Base-by-base conservation (phyloP, 2,113 vertebrate genomes). In the Trogon surrucura region DNA sequence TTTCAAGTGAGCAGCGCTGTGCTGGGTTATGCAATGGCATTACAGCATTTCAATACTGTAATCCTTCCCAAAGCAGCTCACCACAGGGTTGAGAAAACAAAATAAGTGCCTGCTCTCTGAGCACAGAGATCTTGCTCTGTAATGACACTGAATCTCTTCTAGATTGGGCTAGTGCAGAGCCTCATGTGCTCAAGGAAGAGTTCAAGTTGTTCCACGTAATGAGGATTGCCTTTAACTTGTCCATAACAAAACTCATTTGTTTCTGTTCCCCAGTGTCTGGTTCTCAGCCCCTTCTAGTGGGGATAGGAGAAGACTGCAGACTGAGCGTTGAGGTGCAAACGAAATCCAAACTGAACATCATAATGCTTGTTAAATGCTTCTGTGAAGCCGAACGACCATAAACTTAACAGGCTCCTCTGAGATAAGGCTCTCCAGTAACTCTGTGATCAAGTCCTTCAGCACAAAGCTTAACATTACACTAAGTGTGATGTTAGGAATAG, bases 191-290 rank as follows among this genome's bases (percentile, higher is more conserved):
- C 62, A 56, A 67, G 22, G n/a, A 62, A 89, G 21, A 0, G 2
- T n/a, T 72, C 9, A 2, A 18, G 14, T 4, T 21, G 27, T 48
- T 71, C 14, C 4, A 1, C 4, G 23, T 4, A 15, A 6, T 9
- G 38, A 41, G 22, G 16, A 10, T 45, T 48, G 27, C n/a, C 44
- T 38, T 32, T 56, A n/a, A 25, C 26, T 27, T 30, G 64, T 10
- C 32, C 6, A 0, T 9, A 16, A 13, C 0, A 1, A 10, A 58
- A 13, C 50, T 71, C 22, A 4, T 4, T 7, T 1, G 22, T 2
- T 67, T 30, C 56, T 67, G 38, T 32, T 41, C 34, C 8, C 57
- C 57, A 4, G 29, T 23, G 32, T 13, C 56, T 74, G 48, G 47
- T 23, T 57, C 73, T 71, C 32, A 85, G 95, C 83, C 50, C 89